These are phyloP conservation scores for Tachypleus tridentatus DNA, from an alignment of 1,140 invertebrate species.

Conservation along the genomic window DNA sequence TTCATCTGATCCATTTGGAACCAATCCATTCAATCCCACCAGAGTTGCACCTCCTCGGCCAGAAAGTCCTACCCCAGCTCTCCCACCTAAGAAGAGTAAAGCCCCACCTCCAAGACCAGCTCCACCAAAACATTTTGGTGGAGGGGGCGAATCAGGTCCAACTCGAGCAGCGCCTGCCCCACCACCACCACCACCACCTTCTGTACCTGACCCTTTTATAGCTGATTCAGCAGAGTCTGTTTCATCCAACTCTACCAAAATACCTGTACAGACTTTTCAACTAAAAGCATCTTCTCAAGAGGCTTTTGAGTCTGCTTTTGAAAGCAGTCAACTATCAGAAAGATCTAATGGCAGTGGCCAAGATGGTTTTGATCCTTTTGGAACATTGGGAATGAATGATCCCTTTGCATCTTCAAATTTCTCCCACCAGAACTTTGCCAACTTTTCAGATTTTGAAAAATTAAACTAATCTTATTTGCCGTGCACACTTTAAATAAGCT, in stretches of 20 bases:
- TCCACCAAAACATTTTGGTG: conserved; percentile 53
- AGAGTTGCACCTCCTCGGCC: conserved; percentile 43
- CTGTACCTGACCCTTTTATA: conserved; percentile 30
- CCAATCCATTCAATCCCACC: conserved; percentile 74
- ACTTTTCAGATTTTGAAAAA: conserved; percentile 78
- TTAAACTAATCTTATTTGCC: conserved; percentile 37
- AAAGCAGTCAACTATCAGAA: too few species aligned
- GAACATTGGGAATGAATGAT: conserved; percentile 20
- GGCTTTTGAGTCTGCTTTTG: conserved; percentile 11
- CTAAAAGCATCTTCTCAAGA: conserved; percentile 11
- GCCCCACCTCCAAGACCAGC: conserved; percentile 72
- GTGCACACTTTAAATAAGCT: too few species aligned
- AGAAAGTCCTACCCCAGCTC: conserved; percentile 62
- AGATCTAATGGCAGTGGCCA: conserved; percentile 13
- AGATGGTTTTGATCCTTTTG: conserved; percentile 35
- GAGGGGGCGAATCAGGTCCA: conserved; percentile 34
- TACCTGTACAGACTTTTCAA: conserved; percentile 22
- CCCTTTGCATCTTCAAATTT: neutral
- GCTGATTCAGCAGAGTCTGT: conserved; percentile 27
- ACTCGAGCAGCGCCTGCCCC: conserved; percentile 33
- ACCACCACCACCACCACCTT: conserved; percentile 31
- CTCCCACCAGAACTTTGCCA: conserved; percentile 45
- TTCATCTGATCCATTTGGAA: conserved; percentile 30
- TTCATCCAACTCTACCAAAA: conserved; percentile 10
- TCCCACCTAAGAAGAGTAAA: conserved; percentile 76